Base-by-base conservation (phyloP, 1,140 invertebrate genomes). In the Adelges cooleyi region DNA sequence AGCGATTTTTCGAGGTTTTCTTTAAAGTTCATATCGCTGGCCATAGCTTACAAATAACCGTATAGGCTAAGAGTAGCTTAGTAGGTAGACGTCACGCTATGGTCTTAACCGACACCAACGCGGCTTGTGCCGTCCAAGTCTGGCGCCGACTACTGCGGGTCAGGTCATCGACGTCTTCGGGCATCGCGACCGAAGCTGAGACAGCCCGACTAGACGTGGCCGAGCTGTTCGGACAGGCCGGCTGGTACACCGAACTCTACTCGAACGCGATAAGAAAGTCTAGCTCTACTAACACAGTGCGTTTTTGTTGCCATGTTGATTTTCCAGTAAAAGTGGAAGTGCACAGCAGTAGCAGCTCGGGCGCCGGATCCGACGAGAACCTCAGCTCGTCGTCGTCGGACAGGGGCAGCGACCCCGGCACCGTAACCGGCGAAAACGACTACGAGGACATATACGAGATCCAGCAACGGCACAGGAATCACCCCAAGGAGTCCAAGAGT, bases 371-470 rank as follows among this genome's bases (percentile, higher is more conserved):
- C 4, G 80, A 82, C 52, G 81, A 81, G 71, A 82, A 80, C 66
- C 72, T 78, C 9, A 77, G 76, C 54, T 80, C 79, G 5, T 81
- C 81, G 18, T 69, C 70, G 17, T 62, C 56, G 11, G 56, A 62
- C 42, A 23, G 56, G 25, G 42, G 29, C n/a, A 69, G 68, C 44
- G 71, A 72, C 20, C 54, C 65, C 10, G 67, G 70, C 38, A 62
- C 49, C 10, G 68, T 53, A 73, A 74, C 66, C 17, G 78, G 78
- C 3, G 78, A 86, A 66, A 82, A 86, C 66, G 84, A 86, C 70
- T 87, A 87, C 70, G 85, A 87, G 73, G 85, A 87, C 66, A 86
- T 87, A 44, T 86, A 86, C 72, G 69, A 82, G 69, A 78, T 85
- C 10, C 76, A 81, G 27, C 81, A 84, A 15, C 67, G 67, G 20